Conservation (phyloP, 37 sponge, comb jelly and placozoan genomes). For the Geodia barretti region DNA sequence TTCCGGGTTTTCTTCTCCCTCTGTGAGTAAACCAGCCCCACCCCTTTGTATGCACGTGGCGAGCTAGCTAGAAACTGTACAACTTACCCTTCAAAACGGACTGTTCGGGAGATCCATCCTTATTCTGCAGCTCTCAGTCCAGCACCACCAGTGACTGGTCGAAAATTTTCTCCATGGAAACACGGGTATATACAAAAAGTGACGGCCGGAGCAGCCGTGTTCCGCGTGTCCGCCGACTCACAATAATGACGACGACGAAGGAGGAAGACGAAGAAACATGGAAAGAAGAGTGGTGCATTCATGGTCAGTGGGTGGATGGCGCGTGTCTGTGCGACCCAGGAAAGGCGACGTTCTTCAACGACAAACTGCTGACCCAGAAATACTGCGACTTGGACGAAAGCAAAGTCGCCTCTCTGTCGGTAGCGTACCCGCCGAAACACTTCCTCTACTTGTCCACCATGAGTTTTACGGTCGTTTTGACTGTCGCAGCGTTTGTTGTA, state of each 20-base stretch:
- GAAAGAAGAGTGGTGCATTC: background rate
- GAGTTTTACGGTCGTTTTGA: background rate
- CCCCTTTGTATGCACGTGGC: too few species aligned
- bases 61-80: background rate
- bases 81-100: background rate
- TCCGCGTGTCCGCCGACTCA: too few species aligned
- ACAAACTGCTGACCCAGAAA: background rate
- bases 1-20: background rate
- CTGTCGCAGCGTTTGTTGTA: background rate
- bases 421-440: background rate
- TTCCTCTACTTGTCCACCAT: background rate
- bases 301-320: background rate
- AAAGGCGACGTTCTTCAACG: background rate
- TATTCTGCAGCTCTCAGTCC: too few species aligned
- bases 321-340: background rate
- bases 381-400: background rate
- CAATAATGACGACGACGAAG: too few species aligned
- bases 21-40: background rate
- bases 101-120: background rate
- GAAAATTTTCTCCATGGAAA: too few species aligned
- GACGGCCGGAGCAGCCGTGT: too few species aligned
- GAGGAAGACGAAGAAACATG: too few species aligned
- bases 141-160: too few species aligned
- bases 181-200: too few species aligned
- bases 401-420: background rate